phyloP scores from a whole-genome alignment of 2,888 invertebrate species.

The Epiperipatus broadwayi region DNA sequence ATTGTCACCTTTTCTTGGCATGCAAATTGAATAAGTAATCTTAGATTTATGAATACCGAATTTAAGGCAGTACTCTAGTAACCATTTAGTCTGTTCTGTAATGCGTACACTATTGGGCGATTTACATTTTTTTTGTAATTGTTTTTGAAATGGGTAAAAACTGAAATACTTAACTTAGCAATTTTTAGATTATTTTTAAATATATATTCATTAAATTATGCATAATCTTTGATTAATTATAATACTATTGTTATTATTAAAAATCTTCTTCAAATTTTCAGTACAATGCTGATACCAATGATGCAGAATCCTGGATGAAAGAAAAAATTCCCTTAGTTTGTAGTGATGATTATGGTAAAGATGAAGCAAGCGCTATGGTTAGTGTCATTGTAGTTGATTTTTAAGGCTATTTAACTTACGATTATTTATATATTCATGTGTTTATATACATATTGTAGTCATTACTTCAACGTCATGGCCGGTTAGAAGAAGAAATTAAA shows the following conservation, averaged over 20 bases:
- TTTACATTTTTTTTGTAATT: no score
- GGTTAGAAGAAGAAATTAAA: constrained; percentile 65
- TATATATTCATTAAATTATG: no score
- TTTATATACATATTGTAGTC: constrained; percentile 29
- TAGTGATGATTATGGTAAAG: constrained; percentile 72
- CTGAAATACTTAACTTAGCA: no score
- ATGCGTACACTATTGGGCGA: no score
- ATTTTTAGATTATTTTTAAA: not conserved
- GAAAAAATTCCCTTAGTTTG: constrained; percentile 80
- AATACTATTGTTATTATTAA: constrained; percentile 11
- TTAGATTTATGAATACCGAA: no score
- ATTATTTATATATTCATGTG: constrained; percentile 7
- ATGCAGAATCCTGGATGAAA: constrained; percentile 90
- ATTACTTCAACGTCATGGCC: constrained; percentile 61
- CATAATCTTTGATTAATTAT: no score
- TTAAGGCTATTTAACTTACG: not conserved
- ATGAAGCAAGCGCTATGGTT: constrained; percentile 70
- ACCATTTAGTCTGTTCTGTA: no score
- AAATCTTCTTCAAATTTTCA: constrained; percentile 23
- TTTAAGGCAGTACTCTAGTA: no score
- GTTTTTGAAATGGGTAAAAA: no score
- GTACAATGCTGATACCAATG: constrained; percentile 93
- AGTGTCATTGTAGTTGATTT: constrained; percentile 5
- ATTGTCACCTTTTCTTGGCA: no score
- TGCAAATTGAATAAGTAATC: no score